Conservation (phyloP, 1,140 invertebrate genomes). For the Nomia melanderi region DNA sequence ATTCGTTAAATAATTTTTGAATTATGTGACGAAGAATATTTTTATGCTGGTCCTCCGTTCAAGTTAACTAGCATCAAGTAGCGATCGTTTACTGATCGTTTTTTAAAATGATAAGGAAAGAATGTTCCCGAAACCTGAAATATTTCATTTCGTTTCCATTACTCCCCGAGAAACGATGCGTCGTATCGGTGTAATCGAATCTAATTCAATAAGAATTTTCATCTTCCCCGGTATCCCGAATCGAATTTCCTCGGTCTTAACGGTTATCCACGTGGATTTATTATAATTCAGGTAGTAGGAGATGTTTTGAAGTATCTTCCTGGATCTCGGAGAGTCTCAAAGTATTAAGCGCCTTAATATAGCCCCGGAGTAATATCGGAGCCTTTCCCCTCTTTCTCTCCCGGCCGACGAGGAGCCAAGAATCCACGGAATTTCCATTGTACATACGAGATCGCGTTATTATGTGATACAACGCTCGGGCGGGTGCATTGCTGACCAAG, state of each 20-base stretch:
- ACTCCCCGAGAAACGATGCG: background rate
- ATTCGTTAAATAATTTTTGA: too few species aligned
- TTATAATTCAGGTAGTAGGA: slow-evolving; percentile 4
- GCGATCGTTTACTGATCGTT: too few species aligned
- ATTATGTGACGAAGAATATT: too few species aligned
- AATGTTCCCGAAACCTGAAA: too few species aligned
- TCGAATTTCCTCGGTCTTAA: background rate
- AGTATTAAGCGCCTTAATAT: slow-evolving; percentile 18
- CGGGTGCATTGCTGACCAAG: slow-evolving; percentile 8
- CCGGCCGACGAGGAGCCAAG: background rate
- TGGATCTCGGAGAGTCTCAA: slow-evolving; percentile 2
- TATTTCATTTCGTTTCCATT: too few species aligned
- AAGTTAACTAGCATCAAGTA: too few species aligned
- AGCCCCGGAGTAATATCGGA: slow-evolving; percentile 18
- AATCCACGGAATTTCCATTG: slow-evolving; percentile 35
- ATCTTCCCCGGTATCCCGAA: background rate
- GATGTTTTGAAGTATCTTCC: slow-evolving; percentile 2
- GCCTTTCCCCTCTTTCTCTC: background rate
- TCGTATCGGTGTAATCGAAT: background rate
- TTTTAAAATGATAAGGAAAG: too few species aligned
- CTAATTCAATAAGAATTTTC: slow-evolving; percentile 1
- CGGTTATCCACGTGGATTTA: background rate
- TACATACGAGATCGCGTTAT: slow-evolving; percentile 30
- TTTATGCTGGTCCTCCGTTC: too few species aligned
- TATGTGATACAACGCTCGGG: slow-evolving; percentile 6